Percentiles rank a stretch among this genome's conserved stretches.
Evolutionary conservation across 2,797 vertebrate species (phyloP).

Genomic region (Benthosema pterotum): DNA sequence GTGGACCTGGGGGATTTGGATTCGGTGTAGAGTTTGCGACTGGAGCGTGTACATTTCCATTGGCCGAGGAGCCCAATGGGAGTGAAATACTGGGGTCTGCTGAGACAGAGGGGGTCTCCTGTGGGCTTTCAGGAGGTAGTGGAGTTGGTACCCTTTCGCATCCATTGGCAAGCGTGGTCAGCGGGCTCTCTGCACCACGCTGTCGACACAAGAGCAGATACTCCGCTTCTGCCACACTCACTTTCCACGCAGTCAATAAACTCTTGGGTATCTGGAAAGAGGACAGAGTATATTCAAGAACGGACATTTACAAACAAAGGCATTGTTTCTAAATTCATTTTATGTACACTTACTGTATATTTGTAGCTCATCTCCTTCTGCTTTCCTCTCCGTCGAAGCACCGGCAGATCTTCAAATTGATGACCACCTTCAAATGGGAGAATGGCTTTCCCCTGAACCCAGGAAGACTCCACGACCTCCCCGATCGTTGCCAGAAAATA

Average conservation of each 20-base stretch:
- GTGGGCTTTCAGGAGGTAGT: conserved; percentile 57
- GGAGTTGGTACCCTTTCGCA: conserved; percentile 54
- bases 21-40: conserved; percentile 39
- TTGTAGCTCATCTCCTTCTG: conserved; percentile 94
- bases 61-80: conserved; percentile 41
- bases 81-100: conserved; percentile 22
- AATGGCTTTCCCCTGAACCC: conserved; percentile 90
- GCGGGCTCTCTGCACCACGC: conserved; percentile 67
- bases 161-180: conserved; percentile 47
- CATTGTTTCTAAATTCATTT: neutral
- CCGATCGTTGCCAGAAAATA: conserved; percentile 93
- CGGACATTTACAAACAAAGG: neutral
- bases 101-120: conserved; percentile 42
- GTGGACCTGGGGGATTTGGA: too few relatives aligned
- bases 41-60: conserved; percentile 49
- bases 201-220: conserved; percentile 77
- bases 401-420: conserved; percentile 92
- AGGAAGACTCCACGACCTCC: conserved; percentile 87
- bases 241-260: conserved; percentile 91
- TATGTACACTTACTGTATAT: conserved; percentile 82
- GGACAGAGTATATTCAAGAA: conserved; percentile 26
- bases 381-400: conserved; percentile 89
- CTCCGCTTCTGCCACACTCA: conserved; percentile 91
- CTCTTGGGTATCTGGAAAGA: conserved; percentile 92
- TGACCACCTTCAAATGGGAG: conserved; percentile 92